These are phyloP conservation scores for Accipiter cooperii DNA, from an alignment of 2,113 vertebrate species.

Conservation along the genomic window DNA sequence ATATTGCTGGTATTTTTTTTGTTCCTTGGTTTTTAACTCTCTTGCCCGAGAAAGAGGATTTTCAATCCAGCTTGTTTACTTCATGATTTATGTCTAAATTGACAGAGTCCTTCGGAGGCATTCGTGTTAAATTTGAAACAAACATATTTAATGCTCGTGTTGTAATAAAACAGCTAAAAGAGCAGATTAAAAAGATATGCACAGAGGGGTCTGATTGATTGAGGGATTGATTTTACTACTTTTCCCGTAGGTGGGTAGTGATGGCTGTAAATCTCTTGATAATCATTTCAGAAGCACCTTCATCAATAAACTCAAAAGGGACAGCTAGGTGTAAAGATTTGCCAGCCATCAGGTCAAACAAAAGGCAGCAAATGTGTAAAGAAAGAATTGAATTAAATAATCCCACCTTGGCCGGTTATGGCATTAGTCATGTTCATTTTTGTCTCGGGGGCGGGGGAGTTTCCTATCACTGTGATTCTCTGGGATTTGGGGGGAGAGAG, in stretches of 20 bases:
- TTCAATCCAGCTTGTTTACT: conserved; percentile 41
- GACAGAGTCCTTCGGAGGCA: conserved; percentile 42
- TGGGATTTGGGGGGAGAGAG: not conserved
- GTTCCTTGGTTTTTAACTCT: not conserved
- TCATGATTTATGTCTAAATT: conserved; percentile 54
- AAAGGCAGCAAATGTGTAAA: conserved; percentile 51
- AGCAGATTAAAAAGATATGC: conserved; percentile 61
- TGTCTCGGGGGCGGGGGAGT: not conserved
- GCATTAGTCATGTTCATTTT: conserved; percentile 9
- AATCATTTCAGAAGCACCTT: conserved; percentile 65
- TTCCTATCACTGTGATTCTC: not conserved
- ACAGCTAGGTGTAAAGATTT: conserved; percentile 53
- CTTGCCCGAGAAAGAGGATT: not conserved
- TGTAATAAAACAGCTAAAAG: conserved; percentile 64
- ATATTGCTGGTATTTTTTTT: not conserved
- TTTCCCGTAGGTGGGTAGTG: conserved; percentile 53
- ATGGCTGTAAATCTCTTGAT: conserved; percentile 61
- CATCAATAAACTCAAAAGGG: conserved; percentile 64
- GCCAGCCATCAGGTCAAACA: conserved; percentile 53
- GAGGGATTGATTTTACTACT: conserved; percentile 59
- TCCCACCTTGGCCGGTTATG: conserved; percentile 8
- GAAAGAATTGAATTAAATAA: conserved; percentile 43
- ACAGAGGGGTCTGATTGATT: conserved; percentile 60
- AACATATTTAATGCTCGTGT: conserved; percentile 56
- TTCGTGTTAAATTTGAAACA: conserved; percentile 60